Base-by-base conservation (phyloP, 2,888 invertebrate species). In the Diaphora mendica region DNA sequence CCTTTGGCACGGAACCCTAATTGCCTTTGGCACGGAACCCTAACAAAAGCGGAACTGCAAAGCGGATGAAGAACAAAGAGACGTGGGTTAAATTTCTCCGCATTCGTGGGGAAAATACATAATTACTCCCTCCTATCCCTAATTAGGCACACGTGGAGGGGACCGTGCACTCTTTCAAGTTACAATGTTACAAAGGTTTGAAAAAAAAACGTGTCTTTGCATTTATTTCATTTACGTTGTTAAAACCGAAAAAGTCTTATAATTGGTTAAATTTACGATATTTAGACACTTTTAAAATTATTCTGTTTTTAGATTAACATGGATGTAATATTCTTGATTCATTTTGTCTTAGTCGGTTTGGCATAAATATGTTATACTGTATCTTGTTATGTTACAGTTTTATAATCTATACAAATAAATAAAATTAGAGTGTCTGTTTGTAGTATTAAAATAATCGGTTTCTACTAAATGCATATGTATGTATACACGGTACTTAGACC, bases 1-100 rank as follows among this genome's bases (percentile, higher is more conserved):
- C n/a, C n/a, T n/a, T n/a, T n/a, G n/a, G n/a, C n/a, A n/a, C n/a
- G n/a, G n/a, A n/a, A n/a, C n/a, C n/a, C n/a, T n/a, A n/a, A n/a
- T n/a, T n/a, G n/a, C n/a, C n/a, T n/a, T n/a, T n/a, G n/a, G n/a
- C n/a, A n/a, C n/a, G n/a, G 26, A 8, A 26, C 9, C 33, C 55
- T 55, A 35, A 26, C 48, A 51, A 64, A 62, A 30, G 17, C 30
- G 23, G 13, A 72, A 72, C 20, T 72, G n/a, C 68, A 59, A 59
- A 35, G 33, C n/a, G 42, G 68, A 75, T 71, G 48, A 15, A 30
- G 39, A 35, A 72, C 64, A 51, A 64, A 72, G 51, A 59, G 42
- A 73, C 55, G 65, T 73, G 65, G 42, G 73, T 70, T 39, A 68
- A 48, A 72, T 68, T 44, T 72, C 59, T 26, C 64, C n/a, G 73